Base-by-base conservation (phyloP, 2,113 vertebrate genomes). In the Lucifuga dentata region DNA sequence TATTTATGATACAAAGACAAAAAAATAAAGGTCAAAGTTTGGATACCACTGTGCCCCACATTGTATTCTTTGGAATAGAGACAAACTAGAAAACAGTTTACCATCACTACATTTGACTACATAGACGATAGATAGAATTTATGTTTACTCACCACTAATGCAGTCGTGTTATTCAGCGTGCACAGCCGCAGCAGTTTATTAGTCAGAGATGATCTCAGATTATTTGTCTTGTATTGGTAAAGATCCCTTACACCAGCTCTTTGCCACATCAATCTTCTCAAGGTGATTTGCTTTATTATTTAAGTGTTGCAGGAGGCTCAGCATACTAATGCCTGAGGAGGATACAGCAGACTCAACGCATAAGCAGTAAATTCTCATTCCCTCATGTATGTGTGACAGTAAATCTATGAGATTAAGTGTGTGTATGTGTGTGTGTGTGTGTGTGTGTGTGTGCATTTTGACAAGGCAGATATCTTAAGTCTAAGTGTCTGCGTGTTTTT, bases 241-340 rank as follows among this genome's bases (percentile, higher is more conserved):
- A 93, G 92, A 95, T 50, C 38, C 46, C 23, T 94, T 92, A 92
- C 91, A 89, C 92, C 91, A 93, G 89, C 93, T 92, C 91, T 93
- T 94, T 94, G 93, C 94, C 93, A 90, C 94, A 95, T 95, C 93
- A 94, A 93, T 95, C 93, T 94, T 93, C 93, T 92, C 94, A 94
- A 92, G 93, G 94, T 93, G 93, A 91, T 91, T 92, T n/a, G 6
- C 33, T 71, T 75, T 24, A 60, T 64, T 52, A 56, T 71, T 55
- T 17, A 58, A 66, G 44, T 57, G 26, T 36, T 61, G 40, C 48
- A 61, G 19, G 35, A 20, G 12, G 32, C 20, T 53, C 38, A 21
- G 46, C 33, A 41, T 57, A 41, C 45, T 67, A 41, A 62, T 57
- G 73, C 36, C n/a, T 55, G 53, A 5, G 41, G 36, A 50, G 51